Evolutionary conservation across 2,113 vertebrate genomes (phyloP).

Genomic region (Nibea albiflora): DNA sequence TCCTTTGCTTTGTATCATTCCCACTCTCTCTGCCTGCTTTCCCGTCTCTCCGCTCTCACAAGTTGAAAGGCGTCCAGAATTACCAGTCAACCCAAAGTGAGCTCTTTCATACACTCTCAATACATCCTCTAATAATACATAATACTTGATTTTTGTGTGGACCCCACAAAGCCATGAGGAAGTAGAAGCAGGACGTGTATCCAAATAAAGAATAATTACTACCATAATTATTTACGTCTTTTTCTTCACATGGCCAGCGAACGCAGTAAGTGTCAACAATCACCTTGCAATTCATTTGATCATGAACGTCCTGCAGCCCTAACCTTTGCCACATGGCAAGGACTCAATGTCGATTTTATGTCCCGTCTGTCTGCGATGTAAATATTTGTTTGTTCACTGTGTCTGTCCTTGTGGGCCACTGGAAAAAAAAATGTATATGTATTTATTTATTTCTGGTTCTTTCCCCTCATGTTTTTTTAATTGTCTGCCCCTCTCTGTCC

Average conservation of each 20-base stretch:
- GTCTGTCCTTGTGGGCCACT: neutral
- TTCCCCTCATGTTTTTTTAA: slow-evolving; percentile 7
- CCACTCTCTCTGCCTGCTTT: too few species aligned
- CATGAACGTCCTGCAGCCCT: neutral
- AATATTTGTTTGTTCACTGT: slow-evolving; percentile 19
- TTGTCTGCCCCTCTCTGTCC: neutral
- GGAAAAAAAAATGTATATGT: neutral
- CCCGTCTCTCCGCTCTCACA: too few species aligned
- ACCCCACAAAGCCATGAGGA: too few species aligned
- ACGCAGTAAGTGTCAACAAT: neutral
- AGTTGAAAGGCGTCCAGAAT: too few species aligned
- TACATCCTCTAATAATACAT: too few species aligned
- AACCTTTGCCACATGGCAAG: too few species aligned
- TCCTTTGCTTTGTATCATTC: too few species aligned
- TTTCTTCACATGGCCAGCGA: neutral
- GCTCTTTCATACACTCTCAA: too few species aligned
- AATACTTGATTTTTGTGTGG: too few species aligned
- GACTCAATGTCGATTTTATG: neutral
- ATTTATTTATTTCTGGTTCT: neutral
- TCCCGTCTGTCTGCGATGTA: neutral
- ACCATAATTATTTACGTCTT: neutral
- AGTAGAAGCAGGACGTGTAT: too few species aligned
- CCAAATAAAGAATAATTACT: too few species aligned
- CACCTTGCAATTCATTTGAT: neutral
- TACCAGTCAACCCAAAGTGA: too few species aligned